These are phyloP conservation scores for Synergus laeviventris DNA, from an alignment of 2,888 invertebrate species.

Conservation along the genomic window DNA sequence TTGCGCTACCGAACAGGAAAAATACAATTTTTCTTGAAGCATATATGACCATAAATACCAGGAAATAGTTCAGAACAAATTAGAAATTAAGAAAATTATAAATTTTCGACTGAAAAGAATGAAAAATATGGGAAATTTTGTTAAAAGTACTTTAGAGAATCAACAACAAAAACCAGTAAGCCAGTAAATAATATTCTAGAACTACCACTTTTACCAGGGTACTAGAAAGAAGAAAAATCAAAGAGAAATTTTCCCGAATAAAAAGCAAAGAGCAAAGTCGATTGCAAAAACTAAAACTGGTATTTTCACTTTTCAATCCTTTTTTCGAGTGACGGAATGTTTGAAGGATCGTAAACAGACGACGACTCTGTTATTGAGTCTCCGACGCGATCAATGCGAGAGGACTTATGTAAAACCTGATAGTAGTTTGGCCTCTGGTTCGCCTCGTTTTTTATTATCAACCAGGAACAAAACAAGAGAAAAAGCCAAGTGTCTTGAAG, in stretches of 20 bases:
- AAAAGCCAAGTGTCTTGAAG: not conserved
- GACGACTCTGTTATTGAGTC: slow-evolving; percentile 11
- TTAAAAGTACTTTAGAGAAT: not conserved
- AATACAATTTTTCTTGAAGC: not conserved
- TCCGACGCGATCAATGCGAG: not conserved
- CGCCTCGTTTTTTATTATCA: slow-evolving; percentile 12
- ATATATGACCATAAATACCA: slow-evolving; percentile 20
- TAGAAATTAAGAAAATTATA: not conserved
- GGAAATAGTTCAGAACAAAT: slow-evolving; percentile 20
- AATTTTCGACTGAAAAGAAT: not conserved
- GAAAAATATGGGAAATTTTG: not conserved
- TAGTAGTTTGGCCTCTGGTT: not conserved
- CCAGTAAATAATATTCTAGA: not conserved
- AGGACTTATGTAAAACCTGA: slow-evolving; percentile 20
- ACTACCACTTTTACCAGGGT: not conserved
- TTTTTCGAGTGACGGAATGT: slow-evolving; percentile 4
- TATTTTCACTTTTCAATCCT: slow-evolving; percentile 1
- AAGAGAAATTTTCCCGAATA: not conserved
- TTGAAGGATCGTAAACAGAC: not conserved
- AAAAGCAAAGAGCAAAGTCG: not conserved
- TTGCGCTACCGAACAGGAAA: slow-evolving; percentile 37
- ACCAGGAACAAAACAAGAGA: not conserved
- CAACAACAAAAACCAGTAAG: not conserved
- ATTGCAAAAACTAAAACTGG: not conserved
- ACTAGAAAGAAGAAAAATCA: not conserved